Conservation (phyloP, 2,888 invertebrate species). For the Xanthia togata region DNA sequence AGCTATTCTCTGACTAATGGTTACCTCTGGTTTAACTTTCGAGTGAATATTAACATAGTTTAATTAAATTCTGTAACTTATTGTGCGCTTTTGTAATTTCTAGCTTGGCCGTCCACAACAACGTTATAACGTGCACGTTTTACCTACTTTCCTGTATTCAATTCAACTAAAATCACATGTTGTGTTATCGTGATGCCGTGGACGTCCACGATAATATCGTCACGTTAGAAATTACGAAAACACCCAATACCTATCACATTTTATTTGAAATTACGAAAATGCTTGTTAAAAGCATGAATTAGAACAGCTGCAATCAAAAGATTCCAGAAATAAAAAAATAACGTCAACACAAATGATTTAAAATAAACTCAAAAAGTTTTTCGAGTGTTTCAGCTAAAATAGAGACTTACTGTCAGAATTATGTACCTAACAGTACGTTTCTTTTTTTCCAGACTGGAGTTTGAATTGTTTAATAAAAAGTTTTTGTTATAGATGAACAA, state of each 20-base stretch:
- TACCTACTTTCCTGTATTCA: too few species aligned
- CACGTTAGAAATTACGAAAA: background rate
- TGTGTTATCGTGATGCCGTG: background rate
- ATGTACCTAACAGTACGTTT: background rate
- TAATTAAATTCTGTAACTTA: background rate
- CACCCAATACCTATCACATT: background rate
- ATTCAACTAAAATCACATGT: too few species aligned
- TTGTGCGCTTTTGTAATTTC: background rate
- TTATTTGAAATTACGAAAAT: background rate
- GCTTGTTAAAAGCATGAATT: background rate
- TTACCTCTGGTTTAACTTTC: conserved; percentile 3
- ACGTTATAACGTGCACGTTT: background rate
- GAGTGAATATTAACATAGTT: background rate
- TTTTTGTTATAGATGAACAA: background rate
- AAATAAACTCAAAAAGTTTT: background rate
- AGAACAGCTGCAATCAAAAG: background rate
- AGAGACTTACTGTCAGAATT: background rate
- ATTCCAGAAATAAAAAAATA: background rate
- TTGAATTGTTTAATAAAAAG: background rate
- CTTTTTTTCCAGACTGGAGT: background rate
- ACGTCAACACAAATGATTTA: background rate
- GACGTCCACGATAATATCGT: too few species aligned
- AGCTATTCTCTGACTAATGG: background rate
- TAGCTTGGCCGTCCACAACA: background rate
- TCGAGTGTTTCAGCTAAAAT: background rate